Evolutionary conservation across 2,888 invertebrate species (phyloP), one percentile per base, ranked within the genome.

Genomic region (Trachelus stipa): DNA sequence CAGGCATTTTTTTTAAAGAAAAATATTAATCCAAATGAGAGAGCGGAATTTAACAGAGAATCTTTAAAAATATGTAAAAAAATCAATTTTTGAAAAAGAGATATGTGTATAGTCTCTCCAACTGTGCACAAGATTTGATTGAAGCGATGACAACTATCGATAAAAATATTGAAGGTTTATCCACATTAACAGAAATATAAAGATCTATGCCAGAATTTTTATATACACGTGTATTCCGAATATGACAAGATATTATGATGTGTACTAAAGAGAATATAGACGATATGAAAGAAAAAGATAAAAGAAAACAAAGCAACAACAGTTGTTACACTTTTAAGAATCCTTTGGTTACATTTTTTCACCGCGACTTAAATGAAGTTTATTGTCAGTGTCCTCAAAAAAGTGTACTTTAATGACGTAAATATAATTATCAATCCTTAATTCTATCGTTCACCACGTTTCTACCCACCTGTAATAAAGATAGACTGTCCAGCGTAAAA

Each of bases 401-500:
- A 23, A 23, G 2, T 69, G 56, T 69, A 75, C 12, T 71, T 12
- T 3, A 68, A 15, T 31, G 4, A n/a, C n/a, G 74, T 56, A 71
- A 1, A 40, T 73, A 4, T 15, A 69, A 11, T 12, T 31, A 23
- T 74, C 11, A 37, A 74, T 74, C 15, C 12, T 35, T 12, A 35
- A 33, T 15, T 23, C 34, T 30, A 76, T 76, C 68, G 11, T 12
- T 31, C 40, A 40, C 1, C 34, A 4, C 23, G 31, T 37, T 15
- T 30, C 12, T 73, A 68, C 56, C 23, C 81, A 90, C 90, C 90
- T 84, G 90, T 90, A 77, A 90, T 85, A 69, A 90, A 87, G 73
- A 90, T 81, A 74, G 82, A 86, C 79, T 90, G 88, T n/a, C 84
- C 87, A 4, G 88, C 84, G 73, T 90, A 90, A 84, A 90, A 90